Base-by-base conservation (phyloP, 2,797 vertebrate species). In the Sarcophilus harrisii region DNA sequence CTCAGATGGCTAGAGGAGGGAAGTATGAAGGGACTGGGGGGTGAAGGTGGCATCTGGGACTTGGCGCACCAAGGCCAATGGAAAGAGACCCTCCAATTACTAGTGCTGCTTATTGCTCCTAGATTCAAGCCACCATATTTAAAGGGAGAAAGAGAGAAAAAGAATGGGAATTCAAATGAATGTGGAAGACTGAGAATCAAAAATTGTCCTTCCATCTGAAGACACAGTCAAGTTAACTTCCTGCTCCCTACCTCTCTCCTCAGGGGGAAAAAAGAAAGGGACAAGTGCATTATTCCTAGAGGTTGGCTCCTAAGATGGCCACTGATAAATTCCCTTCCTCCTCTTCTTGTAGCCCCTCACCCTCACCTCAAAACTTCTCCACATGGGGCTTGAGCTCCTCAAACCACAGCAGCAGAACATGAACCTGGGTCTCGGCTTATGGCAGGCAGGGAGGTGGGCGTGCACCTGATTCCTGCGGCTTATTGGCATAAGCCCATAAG, bases 401-500 rank as follows among this genome's bases (percentile, higher is more conserved):
- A 73, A 73, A 73, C 5, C 57, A 14, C 16, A 66, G 59, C 52
- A n/a, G 32, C 27, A 24, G 0, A 73, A n/a, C 4, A 0, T 4
- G 45, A 4, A 4, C 91, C 8, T 8, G 21, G 14, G 57, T 38
- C 55, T 38, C 8, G 3, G 28, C 45, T 58, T 91, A 30, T 1
- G 62, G 62, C 52, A 57, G 27, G 10, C 16, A 52, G 38, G 28
- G 55, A 54, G 57, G 66, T 28, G 57, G 49, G 2, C 5, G 58
- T 12, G 9, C 30, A 30, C 55, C 4, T 8, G 4, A 8, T 18
- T 52, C 57, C 16, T 21, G 2, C 11, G 1, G 18, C 62, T 73
- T 14, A 81, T 24, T 24, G 28, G 60, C 57, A 27, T 91, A 38
- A 90, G 45, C 27, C 0, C 62, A 52, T 62, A 0, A 0, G 55